These are phyloP conservation scores for Campoletis raptor DNA, from an alignment of 2,888 invertebrate genomes.

Conservation along the genomic window DNA sequence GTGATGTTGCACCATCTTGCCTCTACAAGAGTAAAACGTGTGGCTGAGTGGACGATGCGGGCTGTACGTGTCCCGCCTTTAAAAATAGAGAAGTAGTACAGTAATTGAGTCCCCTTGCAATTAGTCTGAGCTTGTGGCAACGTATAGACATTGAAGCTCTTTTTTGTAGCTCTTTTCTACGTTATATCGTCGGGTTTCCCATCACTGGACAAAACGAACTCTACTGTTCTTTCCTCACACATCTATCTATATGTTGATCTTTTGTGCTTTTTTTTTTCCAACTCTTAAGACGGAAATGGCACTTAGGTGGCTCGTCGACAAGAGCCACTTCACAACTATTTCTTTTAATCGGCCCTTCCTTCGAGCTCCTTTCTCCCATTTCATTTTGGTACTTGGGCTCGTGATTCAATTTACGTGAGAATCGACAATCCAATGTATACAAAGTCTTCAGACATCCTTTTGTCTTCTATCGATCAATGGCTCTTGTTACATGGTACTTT, in stretches of 20 bases:
- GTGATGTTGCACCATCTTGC: conserved; percentile 14
- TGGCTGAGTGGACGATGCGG: conserved; percentile 63
- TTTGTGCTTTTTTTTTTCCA: conserved; percentile 67
- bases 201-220: conserved; percentile 25
- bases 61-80: conserved; percentile 79
- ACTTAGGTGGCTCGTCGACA: conserved; percentile 65
- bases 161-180: conserved; percentile 43
- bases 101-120: conserved; percentile 82
- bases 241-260: conserved; percentile 50
- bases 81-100: conserved; percentile 77
- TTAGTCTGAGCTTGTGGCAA: conserved; percentile 77
- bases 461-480: not conserved
- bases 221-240: not conserved
- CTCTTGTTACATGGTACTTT: not conserved
- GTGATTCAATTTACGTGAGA: conserved; percentile 36
- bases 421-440: conserved; percentile 27
- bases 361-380: conserved; percentile 32
- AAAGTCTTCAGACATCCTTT: not conserved
- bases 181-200: conserved; percentile 31
- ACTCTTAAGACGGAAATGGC: conserved; percentile 66
- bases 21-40: conserved; percentile 36
- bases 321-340: conserved; percentile 55
- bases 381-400: conserved; percentile 23
- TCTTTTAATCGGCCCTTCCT: conserved; percentile 62
- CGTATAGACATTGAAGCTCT: conserved; percentile 68